Percentiles rank a stretch among this genome's conserved stretches.
phyloP scores from a whole-genome alignment of 2,113 vertebrate species.

The Pygoscelis adeliae region DNA sequence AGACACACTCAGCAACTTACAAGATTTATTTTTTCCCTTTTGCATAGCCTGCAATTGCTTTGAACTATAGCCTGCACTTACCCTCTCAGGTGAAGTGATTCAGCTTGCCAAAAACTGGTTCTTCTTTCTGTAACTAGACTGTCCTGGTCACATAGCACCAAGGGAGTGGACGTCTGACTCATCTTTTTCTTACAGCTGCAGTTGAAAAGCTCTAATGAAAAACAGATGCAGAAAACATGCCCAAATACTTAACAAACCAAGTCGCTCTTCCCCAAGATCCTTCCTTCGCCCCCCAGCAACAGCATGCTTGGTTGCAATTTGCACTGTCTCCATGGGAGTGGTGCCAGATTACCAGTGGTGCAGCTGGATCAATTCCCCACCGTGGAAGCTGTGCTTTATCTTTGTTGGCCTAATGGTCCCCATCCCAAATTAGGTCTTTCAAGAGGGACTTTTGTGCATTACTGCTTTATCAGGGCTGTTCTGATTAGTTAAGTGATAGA shows the following conservation, averaged over 20 bases:
- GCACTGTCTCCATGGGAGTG: accelerated
- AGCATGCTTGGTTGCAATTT: background rate
- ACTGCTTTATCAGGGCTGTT: background rate
- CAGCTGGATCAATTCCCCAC: accelerated
- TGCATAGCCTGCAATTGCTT: background rate
- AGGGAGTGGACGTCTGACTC: background rate
- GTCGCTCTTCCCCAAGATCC: background rate
- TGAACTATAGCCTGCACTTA: background rate
- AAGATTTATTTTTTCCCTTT: background rate
- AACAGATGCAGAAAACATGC: background rate
- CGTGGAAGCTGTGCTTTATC: background rate
- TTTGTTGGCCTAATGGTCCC: background rate
- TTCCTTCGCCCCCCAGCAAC: background rate
- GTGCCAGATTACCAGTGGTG: background rate
- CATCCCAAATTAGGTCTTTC: background rate
- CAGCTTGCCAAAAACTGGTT: background rate
- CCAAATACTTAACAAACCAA: background rate
- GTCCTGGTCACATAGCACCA: background rate
- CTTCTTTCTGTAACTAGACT: background rate
- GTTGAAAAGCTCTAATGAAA: background rate
- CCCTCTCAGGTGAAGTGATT: background rate
- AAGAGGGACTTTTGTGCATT: background rate
- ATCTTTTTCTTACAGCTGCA: background rate
- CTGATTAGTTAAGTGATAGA: background rate
- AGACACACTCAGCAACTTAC: accelerated